A percentile compares a stretch with the other conserved stretches of the same genome.
Evolutionary conservation across 1,140 invertebrate genomes (phyloP).

Genomic region (Drosophila gunungcola): DNA sequence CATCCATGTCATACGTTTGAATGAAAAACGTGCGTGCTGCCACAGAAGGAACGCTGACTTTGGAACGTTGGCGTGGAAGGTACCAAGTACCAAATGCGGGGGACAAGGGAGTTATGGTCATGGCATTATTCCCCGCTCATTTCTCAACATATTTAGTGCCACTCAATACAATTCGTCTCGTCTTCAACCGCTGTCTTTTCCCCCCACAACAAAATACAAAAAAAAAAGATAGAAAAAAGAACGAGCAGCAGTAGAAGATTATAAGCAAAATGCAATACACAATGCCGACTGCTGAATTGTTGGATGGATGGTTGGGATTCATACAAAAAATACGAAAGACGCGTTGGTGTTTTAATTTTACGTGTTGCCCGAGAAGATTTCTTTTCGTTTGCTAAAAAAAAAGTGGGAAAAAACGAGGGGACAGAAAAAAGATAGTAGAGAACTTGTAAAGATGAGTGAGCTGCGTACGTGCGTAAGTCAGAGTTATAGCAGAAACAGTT

Average conservation of each 20-base stretch:
- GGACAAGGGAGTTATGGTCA: conserved; percentile 43
- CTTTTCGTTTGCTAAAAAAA: conserved; percentile 42
- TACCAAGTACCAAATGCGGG: conserved; percentile 7
- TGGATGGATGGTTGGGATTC: conserved; percentile 64
- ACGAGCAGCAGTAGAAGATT: conserved; percentile 56
- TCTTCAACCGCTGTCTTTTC: conserved; percentile 20
- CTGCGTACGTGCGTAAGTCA: conserved; percentile 77
- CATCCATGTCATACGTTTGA: conserved; percentile 72
- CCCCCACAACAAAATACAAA: conserved; percentile 31
- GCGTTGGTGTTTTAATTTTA: conserved; percentile 81
- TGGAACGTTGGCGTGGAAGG: conserved; percentile 54
- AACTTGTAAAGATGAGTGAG: conserved; percentile 63
- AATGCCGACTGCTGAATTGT: conserved; percentile 59
- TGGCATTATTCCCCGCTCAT: conserved; percentile 67
- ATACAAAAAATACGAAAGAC: conserved; percentile 51
- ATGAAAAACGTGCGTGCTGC: conserved; percentile 83
- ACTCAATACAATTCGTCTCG: conserved; percentile 82
- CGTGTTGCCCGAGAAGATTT: conserved; percentile 66
- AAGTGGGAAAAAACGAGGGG: conserved; percentile 23
- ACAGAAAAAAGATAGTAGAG: conserved; percentile 34
- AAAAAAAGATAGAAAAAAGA: conserved; percentile 8
- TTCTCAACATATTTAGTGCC: conserved; percentile 81
- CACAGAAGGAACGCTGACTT: conserved; percentile 84
- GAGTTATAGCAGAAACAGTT: conserved; percentile 34
- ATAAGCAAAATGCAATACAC: conserved; percentile 81